Percentiles rank a stretch among this genome's conserved stretches.
These are phyloP conservation scores for Cataglyphis cursor DNA, from an alignment of 2,888 invertebrate species.

Conservation along the genomic window DNA sequence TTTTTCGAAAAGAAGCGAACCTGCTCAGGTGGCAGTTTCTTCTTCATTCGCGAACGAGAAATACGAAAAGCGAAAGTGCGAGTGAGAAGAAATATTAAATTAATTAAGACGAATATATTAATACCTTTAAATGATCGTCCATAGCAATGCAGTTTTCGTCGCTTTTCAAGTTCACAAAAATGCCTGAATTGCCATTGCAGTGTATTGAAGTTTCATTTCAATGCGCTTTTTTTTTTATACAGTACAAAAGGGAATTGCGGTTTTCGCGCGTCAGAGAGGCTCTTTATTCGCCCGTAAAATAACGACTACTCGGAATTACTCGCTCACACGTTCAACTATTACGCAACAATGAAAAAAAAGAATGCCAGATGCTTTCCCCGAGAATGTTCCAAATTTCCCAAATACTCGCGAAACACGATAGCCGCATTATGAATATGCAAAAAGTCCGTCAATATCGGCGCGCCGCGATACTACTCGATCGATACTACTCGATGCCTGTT, in stretches of 20 bases:
- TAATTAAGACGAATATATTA: conserved; percentile 7
- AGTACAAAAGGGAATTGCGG: conserved; percentile 1
- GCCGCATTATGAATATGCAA: conserved; percentile 45
- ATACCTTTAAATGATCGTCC: background rate
- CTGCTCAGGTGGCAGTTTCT: background rate
- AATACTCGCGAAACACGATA: conserved; percentile 45
- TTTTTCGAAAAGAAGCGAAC: background rate
- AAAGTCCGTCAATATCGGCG: conserved; percentile 37
- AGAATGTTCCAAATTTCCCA: conserved; percentile 38
- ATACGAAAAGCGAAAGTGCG: background rate
- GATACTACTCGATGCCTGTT: conserved; percentile 21
- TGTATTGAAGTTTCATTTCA: conserved; percentile 3
- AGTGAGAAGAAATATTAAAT: background rate
- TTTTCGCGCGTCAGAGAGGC: background rate
- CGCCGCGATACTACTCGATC: conserved; percentile 30
- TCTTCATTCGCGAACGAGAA: background rate
- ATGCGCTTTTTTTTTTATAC: background rate
- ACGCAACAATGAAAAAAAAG: background rate
- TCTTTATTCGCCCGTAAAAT: conserved; percentile 28
- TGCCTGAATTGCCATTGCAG: background rate
- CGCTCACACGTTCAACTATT: conserved; percentile 4
- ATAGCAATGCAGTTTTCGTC: background rate
- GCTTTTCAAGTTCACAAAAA: background rate
- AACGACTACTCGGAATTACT: conserved; percentile 30
- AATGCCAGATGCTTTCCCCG: background rate